These are phyloP conservation scores for Dendrophyllia cribrosa DNA, from an alignment of 64 coral and sea anemone species.

Conservation along the genomic window DNA sequence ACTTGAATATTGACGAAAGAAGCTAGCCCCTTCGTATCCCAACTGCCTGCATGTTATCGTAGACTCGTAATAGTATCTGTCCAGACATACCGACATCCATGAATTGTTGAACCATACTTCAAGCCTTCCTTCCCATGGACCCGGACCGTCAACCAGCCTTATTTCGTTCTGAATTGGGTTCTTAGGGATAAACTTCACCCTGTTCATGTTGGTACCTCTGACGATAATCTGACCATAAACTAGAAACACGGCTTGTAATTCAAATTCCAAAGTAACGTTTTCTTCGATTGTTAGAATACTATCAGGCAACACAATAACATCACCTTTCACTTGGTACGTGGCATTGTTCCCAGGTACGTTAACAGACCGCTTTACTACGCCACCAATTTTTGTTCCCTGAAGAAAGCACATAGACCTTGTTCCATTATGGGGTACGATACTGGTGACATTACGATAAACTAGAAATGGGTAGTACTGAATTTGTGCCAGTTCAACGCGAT, in stretches of 20 bases:
- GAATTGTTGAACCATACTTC: slow-evolving; percentile 67
- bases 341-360: background rate
- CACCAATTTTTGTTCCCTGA: slow-evolving; percentile 42
- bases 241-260: slow-evolving; percentile 45
- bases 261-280: slow-evolving; percentile 77
- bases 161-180: background rate
- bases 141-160: slow-evolving; percentile 62
- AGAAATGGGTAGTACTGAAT: slow-evolving; percentile 68
- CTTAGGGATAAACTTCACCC: slow-evolving; percentile 53
- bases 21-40: background rate
- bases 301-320: slow-evolving; percentile 63
- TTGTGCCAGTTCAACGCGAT: slow-evolving; percentile 72
- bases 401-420: slow-evolving; percentile 61
- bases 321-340: slow-evolving; percentile 63
- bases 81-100: slow-evolving; percentile 64
- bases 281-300: slow-evolving; percentile 50
- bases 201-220: slow-evolving; percentile 36
- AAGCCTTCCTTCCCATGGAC: slow-evolving; percentile 75
- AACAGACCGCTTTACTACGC: slow-evolving; percentile 40
- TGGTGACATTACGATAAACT: slow-evolving; percentile 2
- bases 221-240: slow-evolving; percentile 73
- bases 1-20: background rate
- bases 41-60: slow-evolving; percentile 69
- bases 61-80: slow-evolving; percentile 9
- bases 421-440: slow-evolving; percentile 2